Evolutionary conservation across 2,113 vertebrate species (phyloP), one percentile per base, ranked within the genome.

Genomic region (Tachuris rubrigastra): DNA sequence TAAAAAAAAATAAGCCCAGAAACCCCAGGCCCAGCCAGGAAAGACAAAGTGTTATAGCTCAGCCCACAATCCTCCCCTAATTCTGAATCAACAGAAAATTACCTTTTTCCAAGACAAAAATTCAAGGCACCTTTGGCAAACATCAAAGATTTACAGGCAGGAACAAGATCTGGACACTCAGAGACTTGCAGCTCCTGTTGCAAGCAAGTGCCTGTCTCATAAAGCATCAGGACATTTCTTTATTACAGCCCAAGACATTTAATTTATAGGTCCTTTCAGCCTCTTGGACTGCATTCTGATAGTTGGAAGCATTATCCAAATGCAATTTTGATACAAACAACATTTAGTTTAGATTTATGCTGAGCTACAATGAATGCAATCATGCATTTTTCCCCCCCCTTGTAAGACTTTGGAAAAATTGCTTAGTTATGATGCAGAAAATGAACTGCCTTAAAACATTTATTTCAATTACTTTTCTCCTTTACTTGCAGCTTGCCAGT

Each of bases 401-500:
- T 30, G 12, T 23, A 66, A 55, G 6, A 62, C 30, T 73, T 35
- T n/a, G 16, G 85, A 47, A 87, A 75, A 81, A 95, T 63, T 63
- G 47, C 37, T 46, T 65, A 41, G 52, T 78, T 95, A 47, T 4
- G 31, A 90, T 81, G 52, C 73, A 90, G 93, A 78, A 94, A 94
- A 87, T 77, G 53, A 92, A 60, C 68, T 33, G 63, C 83, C n/a
- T 87, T 62, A 52, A 56, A 92, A 47, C 58, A 78, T 72, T 88
- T 42, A 49, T 86, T 94, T 88, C 66, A 94, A 84, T 89, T 79
- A 25, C 39, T 87, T 92, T 68, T 77, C 42, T 44, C 58, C 50
- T 83, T 65, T 83, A 78, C 84, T 98, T 96, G 69, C 98, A 99
- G 99, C 68, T 96, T 99, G 67, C 99, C 99, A 0, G 97, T 99